Conservation (phyloP, 2,888 invertebrate species). For the Acrobasis suavella region DNA sequence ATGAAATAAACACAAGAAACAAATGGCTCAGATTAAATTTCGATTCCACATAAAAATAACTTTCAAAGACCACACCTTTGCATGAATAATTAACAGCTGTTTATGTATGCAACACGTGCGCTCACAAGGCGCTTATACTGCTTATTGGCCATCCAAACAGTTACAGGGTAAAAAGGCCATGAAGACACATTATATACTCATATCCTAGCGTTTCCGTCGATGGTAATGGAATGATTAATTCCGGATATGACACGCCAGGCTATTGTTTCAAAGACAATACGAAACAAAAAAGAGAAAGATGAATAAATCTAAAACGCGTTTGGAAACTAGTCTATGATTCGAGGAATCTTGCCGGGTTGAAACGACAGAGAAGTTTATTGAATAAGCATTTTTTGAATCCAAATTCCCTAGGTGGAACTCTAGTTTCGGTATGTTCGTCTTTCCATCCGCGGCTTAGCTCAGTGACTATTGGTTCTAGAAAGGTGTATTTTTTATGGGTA, state of each 20-base stretch:
- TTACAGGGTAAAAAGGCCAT: conserved; percentile 70
- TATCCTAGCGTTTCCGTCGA: conserved; percentile 76
- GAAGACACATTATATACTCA: conserved; percentile 77
- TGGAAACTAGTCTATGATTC: conserved; percentile 56
- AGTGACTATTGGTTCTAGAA: too few species aligned
- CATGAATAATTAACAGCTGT: conserved; percentile 38
- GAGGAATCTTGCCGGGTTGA: neutral
- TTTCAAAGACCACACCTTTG: conserved; percentile 30
- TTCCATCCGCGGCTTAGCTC: too few species aligned
- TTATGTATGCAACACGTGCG: conserved; percentile 45
- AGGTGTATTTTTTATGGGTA: too few species aligned
- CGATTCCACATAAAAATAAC: conserved; percentile 13
- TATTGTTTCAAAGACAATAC: conserved; percentile 76
- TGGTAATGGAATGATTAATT: conserved; percentile 79
- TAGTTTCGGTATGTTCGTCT: too few species aligned
- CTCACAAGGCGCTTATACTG: conserved; percentile 57
- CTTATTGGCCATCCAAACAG: conserved; percentile 60
- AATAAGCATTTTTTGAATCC: too few species aligned
- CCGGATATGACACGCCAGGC: conserved; percentile 73
- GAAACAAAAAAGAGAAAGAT: conserved; percentile 65
- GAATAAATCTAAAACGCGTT: conserved; percentile 76
- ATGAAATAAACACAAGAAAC: neutral
- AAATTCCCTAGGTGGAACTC: too few species aligned
- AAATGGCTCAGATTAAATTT: conserved; percentile 12
- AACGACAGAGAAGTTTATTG: too few species aligned